Percentiles rank a stretch among this genome's conserved stretches.
phyloP scores from a whole-genome alignment of 1,140 invertebrate species.

The Bombyx mandarina region DNA sequence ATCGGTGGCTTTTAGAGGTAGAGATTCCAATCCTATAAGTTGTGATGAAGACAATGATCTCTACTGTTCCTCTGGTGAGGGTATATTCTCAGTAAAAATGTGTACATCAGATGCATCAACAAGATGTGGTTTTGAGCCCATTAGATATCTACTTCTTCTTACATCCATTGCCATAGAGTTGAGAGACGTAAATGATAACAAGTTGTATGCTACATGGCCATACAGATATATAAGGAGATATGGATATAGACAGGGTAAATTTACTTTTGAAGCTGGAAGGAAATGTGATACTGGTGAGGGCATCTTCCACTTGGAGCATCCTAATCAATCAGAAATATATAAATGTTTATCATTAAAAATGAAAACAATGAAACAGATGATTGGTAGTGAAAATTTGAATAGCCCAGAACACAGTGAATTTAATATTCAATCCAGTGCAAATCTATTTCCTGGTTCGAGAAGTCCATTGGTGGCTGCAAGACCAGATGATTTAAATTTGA shows the following conservation, averaged over 20 bases:
- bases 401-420: constrained; percentile 80
- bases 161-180: constrained; percentile 82
- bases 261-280: constrained; percentile 91
- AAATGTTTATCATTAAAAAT: constrained; percentile 84
- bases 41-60: constrained; percentile 91
- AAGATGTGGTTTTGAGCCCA: constrained; percentile 79
- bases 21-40: constrained; percentile 67
- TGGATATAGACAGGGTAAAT: constrained; percentile 85
- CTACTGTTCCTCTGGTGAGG: constrained; percentile 86
- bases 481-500: constrained; percentile 63
- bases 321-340: constrained; percentile 85
- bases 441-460: constrained; percentile 82
- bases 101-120: constrained; percentile 84
- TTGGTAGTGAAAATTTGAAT: constrained; percentile 76
- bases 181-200: constrained; percentile 75
- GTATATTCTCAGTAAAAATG: constrained; percentile 83
- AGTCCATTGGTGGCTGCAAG: constrained; percentile 78
- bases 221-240: constrained; percentile 88
- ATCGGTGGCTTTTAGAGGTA: constrained; percentile 85
- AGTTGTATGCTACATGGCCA: constrained; percentile 85
- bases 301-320: constrained; percentile 83
- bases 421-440: constrained; percentile 80
- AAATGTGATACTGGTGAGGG: constrained; percentile 91
- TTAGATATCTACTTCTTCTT: constrained; percentile 81
- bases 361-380: constrained; percentile 86